Evolutionary conservation across 2,113 vertebrate genomes (phyloP).

Genomic region (Strigops habroptila): DNA sequence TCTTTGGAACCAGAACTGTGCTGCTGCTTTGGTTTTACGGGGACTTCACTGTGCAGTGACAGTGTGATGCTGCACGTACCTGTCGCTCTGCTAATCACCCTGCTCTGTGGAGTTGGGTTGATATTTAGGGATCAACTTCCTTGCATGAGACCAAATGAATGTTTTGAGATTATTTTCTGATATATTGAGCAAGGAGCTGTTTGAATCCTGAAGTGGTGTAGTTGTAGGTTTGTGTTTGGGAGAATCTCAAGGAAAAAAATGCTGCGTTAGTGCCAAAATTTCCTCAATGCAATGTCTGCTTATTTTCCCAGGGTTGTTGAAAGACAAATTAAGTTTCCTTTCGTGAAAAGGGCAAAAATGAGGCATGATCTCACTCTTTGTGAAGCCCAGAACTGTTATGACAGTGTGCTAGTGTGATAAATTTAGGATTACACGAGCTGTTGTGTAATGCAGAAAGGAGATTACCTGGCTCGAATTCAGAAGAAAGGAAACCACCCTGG

Average conservation of each 20-base stretch:
- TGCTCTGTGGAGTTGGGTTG: fast-evolving
- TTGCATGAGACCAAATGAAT: fast-evolving
- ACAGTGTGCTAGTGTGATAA: neutral
- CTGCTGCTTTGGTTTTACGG: fast-evolving
- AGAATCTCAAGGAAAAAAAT: neutral
- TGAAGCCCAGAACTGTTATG: neutral
- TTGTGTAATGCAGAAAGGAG: conserved; percentile 31
- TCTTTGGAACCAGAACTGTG: fast-evolving
- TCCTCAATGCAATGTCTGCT: neutral
- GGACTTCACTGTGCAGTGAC: fast-evolving
- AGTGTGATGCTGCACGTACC: no score
- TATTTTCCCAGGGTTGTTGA: neutral
- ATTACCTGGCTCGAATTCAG: neutral
- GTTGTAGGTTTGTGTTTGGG: neutral
- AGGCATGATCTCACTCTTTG: neutral
- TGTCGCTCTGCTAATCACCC: fast-evolving
- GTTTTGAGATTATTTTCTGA: fast-evolving
- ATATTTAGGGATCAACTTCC: fast-evolving
- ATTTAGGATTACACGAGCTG: neutral
- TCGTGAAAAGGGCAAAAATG: neutral
- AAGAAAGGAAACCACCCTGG: neutral
- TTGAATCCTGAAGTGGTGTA: neutral
- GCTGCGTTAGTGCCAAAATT: neutral
- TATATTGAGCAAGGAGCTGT: fast-evolving
- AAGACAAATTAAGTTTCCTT: neutral